Base-by-base conservation (phyloP, 2,888 invertebrate genomes). In the Tinea pellionella region DNA sequence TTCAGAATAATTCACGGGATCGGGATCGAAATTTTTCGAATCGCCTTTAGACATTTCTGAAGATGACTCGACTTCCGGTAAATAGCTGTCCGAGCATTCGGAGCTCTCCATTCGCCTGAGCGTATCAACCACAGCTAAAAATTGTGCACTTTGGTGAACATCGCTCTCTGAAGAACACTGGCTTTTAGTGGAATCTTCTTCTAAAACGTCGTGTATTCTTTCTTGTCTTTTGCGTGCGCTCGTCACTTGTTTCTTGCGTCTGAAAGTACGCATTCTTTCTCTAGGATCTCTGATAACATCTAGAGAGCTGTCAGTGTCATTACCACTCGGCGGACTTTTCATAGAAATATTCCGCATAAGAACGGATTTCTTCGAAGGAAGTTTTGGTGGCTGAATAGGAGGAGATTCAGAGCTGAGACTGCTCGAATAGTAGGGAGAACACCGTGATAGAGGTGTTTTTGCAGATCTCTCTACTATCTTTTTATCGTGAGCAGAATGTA, bases 361-460 rank as follows among this genome's bases (percentile, higher is more conserved):
- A 30, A 92, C 69, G 0, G 92, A 90, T 59, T 90, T 90, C 74
- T 92, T 93, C 15, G 90, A 90, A 0, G 91, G 89, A 6, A 90
- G 90, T 67, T 92, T 91, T 57, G 90, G 87, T 32, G 92, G 88
- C 61, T 90, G 89, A 72, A 92, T 90, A 1, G 92, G 92, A 1
- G 92, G 92, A 24, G 92, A 92, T 67, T 93, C 93, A 0, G 92
- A 92, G 70, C 93, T 93, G 43, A 93, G 78, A 68, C 93, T 93
- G 68, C 92, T 93, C 29, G 93, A 93, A 73, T 93, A 93, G 71
- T 93, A 93, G 0, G 93, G 92, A 1, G 93, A 92, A 69, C 92
- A 92, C 70, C 92, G 91, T 0, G 91, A 89, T 30, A 92, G 74
- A 64, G 89, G 88, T 13, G 87, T 87, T 69, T 90, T 89, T 43